These are phyloP conservation scores for Scaptomyza hsui DNA, from an alignment of 1,140 invertebrate genomes.

Conservation along the genomic window DNA sequence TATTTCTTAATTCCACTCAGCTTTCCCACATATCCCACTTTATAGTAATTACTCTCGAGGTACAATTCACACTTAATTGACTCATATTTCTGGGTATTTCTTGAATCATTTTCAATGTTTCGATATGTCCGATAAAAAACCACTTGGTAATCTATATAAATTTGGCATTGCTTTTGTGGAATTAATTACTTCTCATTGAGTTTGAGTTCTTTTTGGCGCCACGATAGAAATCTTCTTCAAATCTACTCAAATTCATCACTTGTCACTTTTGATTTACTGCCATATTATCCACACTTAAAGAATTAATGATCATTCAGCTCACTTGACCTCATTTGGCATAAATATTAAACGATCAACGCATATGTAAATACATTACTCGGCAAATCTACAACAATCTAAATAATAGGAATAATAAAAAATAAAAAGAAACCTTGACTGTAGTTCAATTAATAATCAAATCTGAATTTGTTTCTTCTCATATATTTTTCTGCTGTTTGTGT, in stretches of 20 bases:
- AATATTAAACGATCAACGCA: conserved; percentile 19
- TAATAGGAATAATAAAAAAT: conserved; percentile 24
- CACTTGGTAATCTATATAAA: conserved; percentile 19
- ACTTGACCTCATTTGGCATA: conserved; percentile 65
- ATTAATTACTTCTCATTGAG: background rate
- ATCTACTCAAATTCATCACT: conserved; percentile 41
- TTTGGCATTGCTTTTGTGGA: conserved; percentile 23
- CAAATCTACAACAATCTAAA: conserved; percentile 17
- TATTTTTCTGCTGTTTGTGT: conserved; percentile 45
- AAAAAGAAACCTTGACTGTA: conserved; percentile 61
- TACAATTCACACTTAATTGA: background rate
- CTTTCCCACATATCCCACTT: too few relatives aligned
- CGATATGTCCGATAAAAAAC: background rate
- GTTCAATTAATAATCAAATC: conserved; percentile 79
- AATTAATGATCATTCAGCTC: conserved; percentile 33
- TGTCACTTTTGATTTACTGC: conserved; percentile 71
- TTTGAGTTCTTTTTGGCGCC: conserved; percentile 15
- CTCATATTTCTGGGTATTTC: conserved; percentile 9
- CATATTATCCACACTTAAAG: conserved; percentile 32
- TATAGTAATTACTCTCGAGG: background rate
- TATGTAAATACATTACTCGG: conserved; percentile 43
- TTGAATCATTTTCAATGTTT: background rate
- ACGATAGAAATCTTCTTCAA: conserved; percentile 16
- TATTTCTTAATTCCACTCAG: background rate
- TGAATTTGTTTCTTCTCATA: conserved; percentile 55